Evolutionary conservation across 1,140 invertebrate genomes (phyloP), one percentile per base, ranked within the genome.

Genomic region (Macrobrachium nipponense): DNA sequence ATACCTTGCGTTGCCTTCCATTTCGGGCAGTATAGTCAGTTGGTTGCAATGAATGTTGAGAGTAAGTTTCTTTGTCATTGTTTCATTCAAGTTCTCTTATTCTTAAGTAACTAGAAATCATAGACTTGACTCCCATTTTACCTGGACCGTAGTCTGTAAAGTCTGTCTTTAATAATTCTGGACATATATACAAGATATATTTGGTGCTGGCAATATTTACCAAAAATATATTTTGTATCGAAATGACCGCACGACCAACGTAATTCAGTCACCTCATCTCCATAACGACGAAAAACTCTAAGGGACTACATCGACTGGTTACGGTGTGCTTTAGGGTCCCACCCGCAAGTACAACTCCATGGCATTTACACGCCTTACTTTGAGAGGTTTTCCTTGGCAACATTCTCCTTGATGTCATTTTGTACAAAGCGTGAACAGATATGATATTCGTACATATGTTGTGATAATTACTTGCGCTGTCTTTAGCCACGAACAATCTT

Each of bases 1-100:
- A 68, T 86, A 18, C 84, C 84, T 5, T 86, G 84, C 36, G 84
- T 86, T 59, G 61, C 84, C 84, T 80, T 86, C 77, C 84, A 86
- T 77, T 58, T 78, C 58, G 84, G 84, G 23, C 66, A 79, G 51
- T 86, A 73, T 60, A 80, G 73, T 70, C 84, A 80, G 20, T 70
- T 78, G 51, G 44, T 80, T 58, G 77, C 84, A 20, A 86, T 80
- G 84, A 78, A 86, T 68, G 77, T 58, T 51, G 66, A 80, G 68
- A 78, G 84, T 86, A 80, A 86, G 84, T 86, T 8, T 51, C 12
- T 6, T 51, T 51, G 27, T n/a, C 27, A 36, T 1, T 36, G 27
- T 36, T 51, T 51, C 51, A 51, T 12, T 51, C 12, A 10, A 51
- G 51, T 51, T 6, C 8, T 51, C 7, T 12, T 51, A 51, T 51